Evolutionary conservation across 2,113 vertebrate species (phyloP).

Genomic region (Camelus bactrianus): DNA sequence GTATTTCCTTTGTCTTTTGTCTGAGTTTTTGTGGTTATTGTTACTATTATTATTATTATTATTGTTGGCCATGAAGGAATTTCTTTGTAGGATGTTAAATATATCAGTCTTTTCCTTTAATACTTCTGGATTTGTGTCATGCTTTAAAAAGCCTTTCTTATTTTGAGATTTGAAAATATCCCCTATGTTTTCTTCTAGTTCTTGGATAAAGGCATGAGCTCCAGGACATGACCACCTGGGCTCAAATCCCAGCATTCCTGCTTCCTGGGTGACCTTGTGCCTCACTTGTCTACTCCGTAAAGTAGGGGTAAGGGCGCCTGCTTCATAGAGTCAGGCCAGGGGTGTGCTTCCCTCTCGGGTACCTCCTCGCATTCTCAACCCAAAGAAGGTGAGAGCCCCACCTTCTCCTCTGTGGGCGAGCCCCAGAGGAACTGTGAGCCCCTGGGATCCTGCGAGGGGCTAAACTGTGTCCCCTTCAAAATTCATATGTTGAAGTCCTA

Average conservation of each 20-base stretch:
- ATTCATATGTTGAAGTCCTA: not conserved
- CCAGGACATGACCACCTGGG: not conserved
- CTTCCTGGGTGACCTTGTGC: not conserved
- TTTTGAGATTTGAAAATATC: not conserved
- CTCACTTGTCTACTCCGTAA: not conserved
- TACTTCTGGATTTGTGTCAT: not conserved
- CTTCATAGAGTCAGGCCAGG: not conserved
- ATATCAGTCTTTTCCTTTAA: not conserved
- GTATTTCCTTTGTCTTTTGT: not conserved
- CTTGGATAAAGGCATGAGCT: not conserved
- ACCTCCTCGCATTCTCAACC: not conserved
- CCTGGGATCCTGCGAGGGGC: not conserved
- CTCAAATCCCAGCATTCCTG: not conserved
- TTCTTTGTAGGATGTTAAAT: conserved; percentile 10
- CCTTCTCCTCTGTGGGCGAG: not conserved
- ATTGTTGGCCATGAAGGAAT: not conserved
- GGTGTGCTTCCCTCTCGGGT: not conserved
- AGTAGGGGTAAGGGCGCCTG: not conserved
- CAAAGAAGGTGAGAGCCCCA: not conserved
- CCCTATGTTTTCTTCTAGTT: not conserved
- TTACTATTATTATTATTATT: not conserved
- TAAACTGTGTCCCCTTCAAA: not conserved
- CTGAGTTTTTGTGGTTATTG: not conserved
- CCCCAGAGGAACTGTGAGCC: not conserved
- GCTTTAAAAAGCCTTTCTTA: not conserved